Conservation (phyloP, 2,888 invertebrate species). For the Melanostoma scalare region DNA sequence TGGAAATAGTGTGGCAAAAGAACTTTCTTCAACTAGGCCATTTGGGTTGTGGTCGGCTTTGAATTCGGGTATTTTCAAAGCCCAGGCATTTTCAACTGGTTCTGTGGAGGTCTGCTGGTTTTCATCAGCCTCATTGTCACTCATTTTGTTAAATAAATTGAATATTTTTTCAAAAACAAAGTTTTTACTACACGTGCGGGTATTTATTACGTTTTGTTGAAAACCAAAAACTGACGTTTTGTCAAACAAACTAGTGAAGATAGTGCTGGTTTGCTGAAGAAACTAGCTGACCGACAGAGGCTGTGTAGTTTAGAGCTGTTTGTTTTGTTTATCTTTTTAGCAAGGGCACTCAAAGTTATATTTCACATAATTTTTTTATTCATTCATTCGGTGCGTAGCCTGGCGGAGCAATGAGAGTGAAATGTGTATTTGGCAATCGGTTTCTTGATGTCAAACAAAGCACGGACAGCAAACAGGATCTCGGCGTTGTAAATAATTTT, state of each 20-base stretch:
- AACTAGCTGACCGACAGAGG: constrained; percentile 4
- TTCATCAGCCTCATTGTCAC: constrained; percentile 77
- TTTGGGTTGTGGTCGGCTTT: constrained; percentile 94
- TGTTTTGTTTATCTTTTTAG: too few species aligned
- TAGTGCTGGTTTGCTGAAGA: neutral
- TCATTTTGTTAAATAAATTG: constrained; percentile 75
- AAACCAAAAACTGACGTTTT: constrained; percentile 6
- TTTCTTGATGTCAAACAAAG: too few species aligned
- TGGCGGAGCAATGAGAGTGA: too few species aligned
- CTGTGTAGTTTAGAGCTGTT: too few species aligned
- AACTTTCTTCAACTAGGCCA: constrained; percentile 93
- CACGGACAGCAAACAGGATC: too few species aligned
- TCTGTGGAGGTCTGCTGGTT: constrained; percentile 79
- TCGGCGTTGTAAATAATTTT: too few species aligned
- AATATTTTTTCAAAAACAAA: constrained; percentile 37
- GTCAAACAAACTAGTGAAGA: constrained; percentile 3
- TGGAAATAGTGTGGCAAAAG: constrained; percentile 98
- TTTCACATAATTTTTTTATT: too few species aligned
- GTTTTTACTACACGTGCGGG: constrained; percentile 38
- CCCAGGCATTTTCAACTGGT: constrained; percentile 93
- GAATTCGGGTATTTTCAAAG: constrained; percentile 93
- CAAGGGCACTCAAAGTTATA: too few species aligned
- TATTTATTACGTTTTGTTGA: neutral
- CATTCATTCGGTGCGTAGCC: too few species aligned
- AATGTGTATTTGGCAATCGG: too few species aligned